Base-by-base conservation (phyloP, 2,888 invertebrate genomes). In the Cheilosia soror region DNA sequence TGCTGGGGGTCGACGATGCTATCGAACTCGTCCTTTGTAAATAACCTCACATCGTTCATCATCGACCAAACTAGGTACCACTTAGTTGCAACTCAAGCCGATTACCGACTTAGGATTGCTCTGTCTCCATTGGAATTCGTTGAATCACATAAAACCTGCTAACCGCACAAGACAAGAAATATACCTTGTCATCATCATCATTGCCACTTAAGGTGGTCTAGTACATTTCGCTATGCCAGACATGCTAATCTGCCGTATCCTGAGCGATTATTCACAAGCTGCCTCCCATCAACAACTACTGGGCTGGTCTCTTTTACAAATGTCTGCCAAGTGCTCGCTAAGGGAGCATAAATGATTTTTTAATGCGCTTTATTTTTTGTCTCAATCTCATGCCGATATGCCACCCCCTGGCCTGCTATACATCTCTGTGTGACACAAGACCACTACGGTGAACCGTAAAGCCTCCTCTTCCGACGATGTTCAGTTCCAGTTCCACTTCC, bases 291-390 rank as follows among this genome's bases (percentile, higher is more conserved):
- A 20, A 37, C 60, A 49, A 29, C 49, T 47, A 58, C 27, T 15
- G 29, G 49, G 40, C 25, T 20, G 11, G 7, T 25, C 5, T 42
- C 13, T 42, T 53, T 13, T 53, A 13, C 40, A 53, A 73, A 73
- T 44, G 62, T n/a, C 53, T 44, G 25, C 63, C 9, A 55, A 44
- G 72, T 25, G 42, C 25, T 44, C 31, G 63, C 37, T 44, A 11
- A 66, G 40, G 33, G 66, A 66, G 58, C 58, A 42, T 20, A 66
- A 76, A 58, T 25, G 49, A 66, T 76, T 65, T n/a, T 58, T 58
- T 75, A 75, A 75, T 66, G 57, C 53, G 47, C 57, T 75, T 75
- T 75, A 65, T 57, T 75, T 55, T 63, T 25, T 15, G 55, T 25
- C 27, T 7, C 65, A 40, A 57, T 49, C 42, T 55, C 13, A 0